phyloP scores from a whole-genome alignment of 2,797 vertebrate genomes.

The Syndactyla subalaris region DNA sequence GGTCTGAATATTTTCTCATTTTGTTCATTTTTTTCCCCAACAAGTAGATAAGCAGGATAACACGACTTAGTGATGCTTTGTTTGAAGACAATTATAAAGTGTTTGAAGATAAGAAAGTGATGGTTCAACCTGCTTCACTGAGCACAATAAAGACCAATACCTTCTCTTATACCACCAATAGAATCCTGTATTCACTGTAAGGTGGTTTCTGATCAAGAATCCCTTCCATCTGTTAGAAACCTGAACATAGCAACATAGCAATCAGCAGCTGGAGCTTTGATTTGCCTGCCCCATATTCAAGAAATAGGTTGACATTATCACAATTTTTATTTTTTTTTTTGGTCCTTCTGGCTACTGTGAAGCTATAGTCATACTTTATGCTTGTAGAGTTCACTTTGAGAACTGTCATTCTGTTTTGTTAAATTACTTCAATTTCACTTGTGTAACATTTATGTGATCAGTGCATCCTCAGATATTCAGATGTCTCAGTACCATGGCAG shows the following conservation, averaged over 20 bases:
- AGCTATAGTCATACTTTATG: neutral
- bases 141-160: neutral
- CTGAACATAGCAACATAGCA: neutral
- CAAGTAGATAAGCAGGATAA: neutral
- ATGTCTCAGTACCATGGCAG: neutral
- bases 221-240: neutral
- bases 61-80: conserved; percentile 3
- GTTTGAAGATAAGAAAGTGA: neutral
- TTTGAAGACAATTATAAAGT: conserved; percentile 8
- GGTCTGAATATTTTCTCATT: neutral
- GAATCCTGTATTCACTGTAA: accelerated
- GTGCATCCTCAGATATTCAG: neutral
- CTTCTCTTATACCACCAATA: neutral
- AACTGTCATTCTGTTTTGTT: neutral
- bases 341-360: neutral
- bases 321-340: no score
- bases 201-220: neutral
- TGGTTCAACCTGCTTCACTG: neutral
- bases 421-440: neutral
- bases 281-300: neutral
- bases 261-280: neutral
- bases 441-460: no score
- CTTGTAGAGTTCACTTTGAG: neutral
- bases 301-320: neutral
- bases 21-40: neutral